Percentiles rank a stretch among this genome's conserved stretches.
Evolutionary conservation across 2,113 vertebrate species (phyloP).

Genomic region (Paratilapia polleni): DNA sequence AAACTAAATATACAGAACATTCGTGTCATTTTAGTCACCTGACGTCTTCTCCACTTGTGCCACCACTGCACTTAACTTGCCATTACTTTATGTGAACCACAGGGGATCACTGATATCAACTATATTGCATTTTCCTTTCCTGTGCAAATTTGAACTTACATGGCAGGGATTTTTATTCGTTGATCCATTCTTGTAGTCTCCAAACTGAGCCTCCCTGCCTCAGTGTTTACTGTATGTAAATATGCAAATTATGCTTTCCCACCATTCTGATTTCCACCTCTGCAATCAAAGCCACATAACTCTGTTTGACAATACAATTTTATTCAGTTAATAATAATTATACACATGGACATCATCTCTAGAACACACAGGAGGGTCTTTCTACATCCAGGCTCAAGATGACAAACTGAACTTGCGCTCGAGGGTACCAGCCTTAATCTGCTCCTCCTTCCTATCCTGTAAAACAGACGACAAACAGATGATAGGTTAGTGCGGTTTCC

Average conservation of each 20-base stretch:
- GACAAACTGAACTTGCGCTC: slow-evolving; percentile 72
- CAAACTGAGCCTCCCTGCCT: neutral
- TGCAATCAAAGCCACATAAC: slow-evolving; percentile 9
- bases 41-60: neutral
- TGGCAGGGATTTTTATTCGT: neutral
- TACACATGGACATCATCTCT: slow-evolving; percentile 42
- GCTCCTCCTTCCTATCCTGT: slow-evolving; percentile 84
- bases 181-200: neutral
- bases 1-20: too few species aligned
- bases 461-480: slow-evolving; percentile 60
- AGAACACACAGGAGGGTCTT: slow-evolving; percentile 40
- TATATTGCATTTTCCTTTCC: neutral
- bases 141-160: neutral
- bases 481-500: slow-evolving; percentile 49
- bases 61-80: neutral
- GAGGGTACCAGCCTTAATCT: slow-evolving; percentile 84
- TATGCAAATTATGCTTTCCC: neutral
- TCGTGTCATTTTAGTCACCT: neutral
- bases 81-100: neutral
- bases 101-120: neutral
- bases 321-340: slow-evolving; percentile 76
- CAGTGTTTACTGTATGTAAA: neutral
- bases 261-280: neutral
- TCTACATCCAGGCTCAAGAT: slow-evolving; percentile 72
- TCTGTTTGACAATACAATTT: slow-evolving; percentile 65